Evolutionary conservation across 2,113 vertebrate genomes (phyloP).

Genomic region (Hippocampus mohnikei): DNA sequence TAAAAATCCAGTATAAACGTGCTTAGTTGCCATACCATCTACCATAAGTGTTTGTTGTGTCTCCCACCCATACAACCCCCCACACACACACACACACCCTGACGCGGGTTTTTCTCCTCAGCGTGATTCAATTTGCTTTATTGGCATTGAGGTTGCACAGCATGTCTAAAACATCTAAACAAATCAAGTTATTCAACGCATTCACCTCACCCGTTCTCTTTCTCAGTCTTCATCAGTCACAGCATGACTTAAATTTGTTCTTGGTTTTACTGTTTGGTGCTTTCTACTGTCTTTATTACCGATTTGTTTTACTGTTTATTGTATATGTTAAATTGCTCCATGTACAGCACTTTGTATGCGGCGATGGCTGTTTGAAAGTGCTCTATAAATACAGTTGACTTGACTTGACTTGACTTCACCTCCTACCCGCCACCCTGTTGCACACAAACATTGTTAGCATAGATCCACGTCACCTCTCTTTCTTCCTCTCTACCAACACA

Average conservation of each 20-base stretch:
- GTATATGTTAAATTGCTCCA: too few species aligned
- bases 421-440: neutral
- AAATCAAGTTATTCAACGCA: slow-evolving; percentile 29
- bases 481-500: neutral
- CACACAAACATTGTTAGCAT: neutral
- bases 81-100: neutral
- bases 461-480: neutral
- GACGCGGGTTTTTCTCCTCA: slow-evolving; percentile 12
- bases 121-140: slow-evolving; percentile 32
- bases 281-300: too few species aligned
- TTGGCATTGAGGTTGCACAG: slow-evolving; percentile 23
- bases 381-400: too few species aligned
- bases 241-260: too few species aligned
- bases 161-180: slow-evolving; percentile 32
- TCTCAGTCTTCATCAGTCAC: slow-evolving; percentile 9
- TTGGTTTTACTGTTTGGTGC: too few species aligned
- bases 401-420: too few species aligned
- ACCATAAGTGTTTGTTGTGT: slow-evolving; percentile 7
- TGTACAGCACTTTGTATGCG: too few species aligned
- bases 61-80: neutral
- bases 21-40: slow-evolving; percentile 24
- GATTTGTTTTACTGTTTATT: too few species aligned
- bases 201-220: slow-evolving; percentile 15
- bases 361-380: too few species aligned
- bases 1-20: slow-evolving; percentile 20